phyloP scores from a whole-genome alignment of 2,888 invertebrate genomes.

The Limnephilus marmoratus region DNA sequence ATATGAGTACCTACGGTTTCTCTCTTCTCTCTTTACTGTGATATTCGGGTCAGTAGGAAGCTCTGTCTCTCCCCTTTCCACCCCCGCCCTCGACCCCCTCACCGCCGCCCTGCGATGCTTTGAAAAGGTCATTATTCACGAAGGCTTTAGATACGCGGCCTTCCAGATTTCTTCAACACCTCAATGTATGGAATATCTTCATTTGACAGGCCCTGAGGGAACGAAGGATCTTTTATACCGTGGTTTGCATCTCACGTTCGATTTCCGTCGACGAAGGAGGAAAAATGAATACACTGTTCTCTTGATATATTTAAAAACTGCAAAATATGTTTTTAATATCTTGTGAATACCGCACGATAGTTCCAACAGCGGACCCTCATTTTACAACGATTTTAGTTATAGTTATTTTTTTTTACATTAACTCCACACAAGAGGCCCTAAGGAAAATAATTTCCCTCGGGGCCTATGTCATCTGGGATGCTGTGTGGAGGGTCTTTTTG shows the following conservation, averaged over 20 bases:
- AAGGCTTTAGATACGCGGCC: background rate
- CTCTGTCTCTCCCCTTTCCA: background rate
- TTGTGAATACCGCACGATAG: no score
- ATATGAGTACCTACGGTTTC: background rate
- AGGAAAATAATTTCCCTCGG: no score
- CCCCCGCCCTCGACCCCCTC: background rate
- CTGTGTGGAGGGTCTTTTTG: no score
- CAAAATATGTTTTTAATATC: no score
- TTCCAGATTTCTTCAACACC: slow-evolving; percentile 6
- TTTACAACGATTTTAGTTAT: no score
- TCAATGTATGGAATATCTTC: background rate
- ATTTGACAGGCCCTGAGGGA: background rate
- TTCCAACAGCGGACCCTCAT: no score
- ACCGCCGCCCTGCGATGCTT: slow-evolving; percentile 4
- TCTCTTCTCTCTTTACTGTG: background rate
- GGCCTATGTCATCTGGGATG: no score
- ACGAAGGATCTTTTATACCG: background rate
- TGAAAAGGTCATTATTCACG: slow-evolving; percentile 52
- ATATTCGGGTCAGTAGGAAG: slow-evolving; percentile 41
- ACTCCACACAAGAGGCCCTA: no score
- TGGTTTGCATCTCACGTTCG: background rate
- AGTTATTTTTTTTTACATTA: no score
- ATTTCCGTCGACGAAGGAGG: background rate
- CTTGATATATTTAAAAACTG: background rate
- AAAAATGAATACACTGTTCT: background rate